Evolutionary conservation across 2,113 vertebrate genomes (phyloP).

Genomic region (Eurystomus gularis): DNA sequence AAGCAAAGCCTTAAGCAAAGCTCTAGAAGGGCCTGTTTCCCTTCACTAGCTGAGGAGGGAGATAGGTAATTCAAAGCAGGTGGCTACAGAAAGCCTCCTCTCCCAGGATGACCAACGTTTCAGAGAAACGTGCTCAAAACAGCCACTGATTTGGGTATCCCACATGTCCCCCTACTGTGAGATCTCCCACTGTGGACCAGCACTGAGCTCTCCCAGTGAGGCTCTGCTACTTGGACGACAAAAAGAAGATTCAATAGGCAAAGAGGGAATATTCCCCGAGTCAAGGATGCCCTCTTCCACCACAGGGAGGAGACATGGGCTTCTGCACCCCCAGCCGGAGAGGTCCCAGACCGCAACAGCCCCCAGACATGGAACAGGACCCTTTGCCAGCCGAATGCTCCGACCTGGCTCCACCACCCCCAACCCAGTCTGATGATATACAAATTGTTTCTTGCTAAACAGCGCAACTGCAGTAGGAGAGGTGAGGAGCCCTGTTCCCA

Average conservation of each 20-base stretch:
- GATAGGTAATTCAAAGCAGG: not conserved
- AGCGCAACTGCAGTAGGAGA: not conserved
- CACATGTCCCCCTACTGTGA: not conserved
- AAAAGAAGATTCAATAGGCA: not conserved
- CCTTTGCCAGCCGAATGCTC: accelerated
- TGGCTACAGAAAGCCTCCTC: not conserved
- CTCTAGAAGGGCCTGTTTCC: not conserved
- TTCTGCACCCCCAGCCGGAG: not conserved
- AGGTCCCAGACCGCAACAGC: not conserved
- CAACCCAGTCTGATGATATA: not conserved
- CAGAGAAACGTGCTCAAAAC: not conserved
- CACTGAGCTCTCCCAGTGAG: not conserved
- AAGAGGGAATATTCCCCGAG: not conserved
- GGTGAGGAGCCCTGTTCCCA: not conserved
- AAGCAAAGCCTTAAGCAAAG: not conserved
- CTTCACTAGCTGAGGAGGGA: not conserved
- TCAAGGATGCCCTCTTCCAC: not conserved
- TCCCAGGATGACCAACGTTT: not conserved
- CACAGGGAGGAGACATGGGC: not conserved
- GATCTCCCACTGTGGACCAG: not conserved
- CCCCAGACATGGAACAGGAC: not conserved
- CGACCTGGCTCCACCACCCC: not conserved
- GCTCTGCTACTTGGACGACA: not conserved
- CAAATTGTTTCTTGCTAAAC: not conserved
- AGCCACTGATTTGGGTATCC: not conserved